Percentiles rank a stretch among this genome's conserved stretches.
These are phyloP conservation scores for Acleris laterana DNA, from an alignment of 2,888 invertebrate species.

Conservation along the genomic window DNA sequence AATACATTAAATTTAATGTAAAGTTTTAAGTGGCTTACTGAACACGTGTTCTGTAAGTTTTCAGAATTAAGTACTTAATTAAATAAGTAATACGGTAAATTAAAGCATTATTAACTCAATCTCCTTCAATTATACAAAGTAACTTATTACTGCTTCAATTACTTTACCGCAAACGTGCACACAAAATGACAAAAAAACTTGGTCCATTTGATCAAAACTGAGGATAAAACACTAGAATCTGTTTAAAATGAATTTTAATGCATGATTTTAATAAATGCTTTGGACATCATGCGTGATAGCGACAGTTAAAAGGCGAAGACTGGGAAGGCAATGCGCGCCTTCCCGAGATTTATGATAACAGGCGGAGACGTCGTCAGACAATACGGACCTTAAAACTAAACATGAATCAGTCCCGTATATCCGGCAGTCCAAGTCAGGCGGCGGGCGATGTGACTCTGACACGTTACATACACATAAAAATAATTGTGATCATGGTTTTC, in stretches of 20 bases:
- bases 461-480: not conserved
- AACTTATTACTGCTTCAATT: constrained; percentile 50
- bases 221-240: constrained; percentile 11
- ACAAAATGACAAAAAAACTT: constrained; percentile 40
- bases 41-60: constrained; percentile 7
- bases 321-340: constrained; percentile 33
- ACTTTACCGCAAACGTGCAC: constrained; percentile 42
- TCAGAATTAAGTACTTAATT: constrained; percentile 33
- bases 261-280: constrained; percentile 38
- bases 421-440: not conserved
- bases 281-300: constrained; percentile 28
- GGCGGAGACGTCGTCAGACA: constrained; percentile 34
- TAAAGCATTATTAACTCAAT: constrained; percentile 2
- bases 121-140: constrained; percentile 37
- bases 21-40: constrained; percentile 15
- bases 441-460: not conserved
- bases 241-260: constrained; percentile 33
- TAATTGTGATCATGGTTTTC: too few species aligned
- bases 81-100: constrained; percentile 5
- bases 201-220: constrained; percentile 46
- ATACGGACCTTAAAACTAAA: constrained; percentile 30
- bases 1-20: constrained; percentile 18
- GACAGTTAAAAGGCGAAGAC: not conserved
- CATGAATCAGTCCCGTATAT: constrained; percentile 6
- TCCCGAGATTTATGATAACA: constrained; percentile 27